phyloP scores from a whole-genome alignment of 2,113 vertebrate species.

The Symphodus melops region DNA sequence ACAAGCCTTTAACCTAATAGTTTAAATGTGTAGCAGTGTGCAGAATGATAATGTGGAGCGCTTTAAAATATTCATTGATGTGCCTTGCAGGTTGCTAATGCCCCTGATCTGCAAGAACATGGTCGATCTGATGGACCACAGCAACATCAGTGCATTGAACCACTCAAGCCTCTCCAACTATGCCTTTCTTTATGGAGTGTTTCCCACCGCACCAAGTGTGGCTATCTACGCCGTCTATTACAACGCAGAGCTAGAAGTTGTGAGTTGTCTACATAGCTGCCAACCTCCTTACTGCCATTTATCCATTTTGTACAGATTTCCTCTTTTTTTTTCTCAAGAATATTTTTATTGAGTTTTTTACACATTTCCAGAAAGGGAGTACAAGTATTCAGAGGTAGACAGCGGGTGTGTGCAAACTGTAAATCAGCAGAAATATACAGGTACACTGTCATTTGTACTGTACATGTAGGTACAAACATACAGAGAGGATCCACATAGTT shows the following conservation, averaged over 20 bases:
- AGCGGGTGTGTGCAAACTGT: no score
- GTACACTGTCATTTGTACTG: no score
- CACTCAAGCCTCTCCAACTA: slow-evolving; percentile 96
- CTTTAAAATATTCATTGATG: slow-evolving; percentile 31
- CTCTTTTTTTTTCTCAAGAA: no score
- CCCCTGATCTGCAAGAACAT: slow-evolving; percentile 95
- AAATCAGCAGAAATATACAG: no score
- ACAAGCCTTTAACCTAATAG: slow-evolving; percentile 25
- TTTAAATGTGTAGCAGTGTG: slow-evolving; percentile 9
- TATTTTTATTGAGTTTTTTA: no score
- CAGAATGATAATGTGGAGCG: neutral
- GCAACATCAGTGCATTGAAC: slow-evolving; percentile 82
- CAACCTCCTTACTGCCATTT: neutral
- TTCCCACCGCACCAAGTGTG: slow-evolving; percentile 96
- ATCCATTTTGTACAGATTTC: neutral
- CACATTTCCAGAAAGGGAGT: no score
- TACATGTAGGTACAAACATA: no score
- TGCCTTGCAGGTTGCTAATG: slow-evolving; percentile 88
- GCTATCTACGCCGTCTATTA: slow-evolving; percentile 97
- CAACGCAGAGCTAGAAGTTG: slow-evolving; percentile 97
- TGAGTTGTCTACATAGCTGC: slow-evolving; percentile 77
- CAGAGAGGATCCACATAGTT: no score
- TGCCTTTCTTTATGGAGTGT: slow-evolving; percentile 96
- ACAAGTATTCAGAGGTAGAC: no score
- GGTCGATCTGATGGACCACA: slow-evolving; percentile 92